Conservation (phyloP, 2,797 vertebrate species). For the Atherinosoma microstoma region DNA sequence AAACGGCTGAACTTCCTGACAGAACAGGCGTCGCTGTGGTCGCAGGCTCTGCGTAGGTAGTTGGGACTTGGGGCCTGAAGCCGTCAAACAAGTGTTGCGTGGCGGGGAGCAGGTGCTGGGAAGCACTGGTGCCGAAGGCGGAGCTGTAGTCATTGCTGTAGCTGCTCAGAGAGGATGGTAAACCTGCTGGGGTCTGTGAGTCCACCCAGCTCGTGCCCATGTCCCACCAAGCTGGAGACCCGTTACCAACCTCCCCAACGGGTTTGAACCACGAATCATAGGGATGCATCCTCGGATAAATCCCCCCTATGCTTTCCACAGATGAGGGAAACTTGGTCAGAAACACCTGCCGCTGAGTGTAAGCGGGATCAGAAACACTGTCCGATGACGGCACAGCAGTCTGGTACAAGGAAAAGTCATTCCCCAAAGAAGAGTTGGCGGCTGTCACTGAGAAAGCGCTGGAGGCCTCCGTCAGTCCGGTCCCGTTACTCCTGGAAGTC, state of each 20-base stretch:
- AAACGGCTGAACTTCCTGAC: conserved; percentile 77
- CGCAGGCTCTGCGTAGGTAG: conserved; percentile 86
- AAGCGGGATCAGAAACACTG: conserved; percentile 78
- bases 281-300: conserved; percentile 92
- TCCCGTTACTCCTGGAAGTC: conserved; percentile 71
- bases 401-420: conserved; percentile 91
- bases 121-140: conserved; percentile 84
- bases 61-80: conserved; percentile 90
- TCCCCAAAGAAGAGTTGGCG: conserved; percentile 87
- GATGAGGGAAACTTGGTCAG: conserved; percentile 90
- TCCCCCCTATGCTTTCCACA: conserved; percentile 90
- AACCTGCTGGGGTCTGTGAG: conserved; percentile 86
- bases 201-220: conserved; percentile 91
- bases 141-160: conserved; percentile 92
- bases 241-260: conserved; percentile 82
- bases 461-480: conserved; percentile 84
- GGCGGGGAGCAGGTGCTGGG: conserved; percentile 88
- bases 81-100: conserved; percentile 93
- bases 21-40: conserved; percentile 71
- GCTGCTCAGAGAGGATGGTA: conserved; percentile 88
- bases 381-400: conserved; percentile 74
- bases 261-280: conserved; percentile 95
- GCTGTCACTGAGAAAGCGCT: conserved; percentile 90
- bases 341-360: conserved; percentile 87
- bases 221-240: conserved; percentile 92